Evolutionary conservation across 2,888 invertebrate species (phyloP).

Genomic region (Lasioglossum marginatum): DNA sequence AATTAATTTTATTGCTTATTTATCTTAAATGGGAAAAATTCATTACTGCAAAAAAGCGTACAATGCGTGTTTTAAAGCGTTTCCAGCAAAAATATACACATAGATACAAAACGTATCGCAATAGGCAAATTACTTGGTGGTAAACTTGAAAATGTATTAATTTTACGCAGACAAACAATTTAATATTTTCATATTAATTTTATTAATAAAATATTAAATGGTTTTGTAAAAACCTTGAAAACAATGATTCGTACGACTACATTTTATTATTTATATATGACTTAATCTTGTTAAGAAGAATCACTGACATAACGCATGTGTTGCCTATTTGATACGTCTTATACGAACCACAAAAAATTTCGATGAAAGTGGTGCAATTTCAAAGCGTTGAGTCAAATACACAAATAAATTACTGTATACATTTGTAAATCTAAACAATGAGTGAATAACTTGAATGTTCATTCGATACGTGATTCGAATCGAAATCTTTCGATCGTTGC

Average conservation of each 20-base stretch:
- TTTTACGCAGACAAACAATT: not conserved
- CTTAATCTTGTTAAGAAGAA: not conserved
- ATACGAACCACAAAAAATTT: slow-evolving; percentile 36
- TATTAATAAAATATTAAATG: not conserved
- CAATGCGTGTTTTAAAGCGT: slow-evolving; percentile 63
- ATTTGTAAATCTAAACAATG: not conserved
- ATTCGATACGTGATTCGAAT: not conserved
- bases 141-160: not conserved
- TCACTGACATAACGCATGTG: not conserved
- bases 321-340: not conserved
- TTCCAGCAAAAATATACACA: slow-evolving; percentile 28
- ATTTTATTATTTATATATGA: not conserved
- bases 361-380: slow-evolving; percentile 34
- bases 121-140: not conserved
- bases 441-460: not conserved
- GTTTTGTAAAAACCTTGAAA: not conserved
- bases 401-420: not conserved
- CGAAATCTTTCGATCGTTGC: not conserved
- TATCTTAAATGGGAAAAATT: not conserved
- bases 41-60: slow-evolving; percentile 53
- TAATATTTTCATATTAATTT: too few relatives aligned
- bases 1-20: not conserved
- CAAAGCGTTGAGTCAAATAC: not conserved
- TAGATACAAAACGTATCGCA: slow-evolving; percentile 6
- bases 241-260: not conserved